These are phyloP conservation scores for Cheilosia vernalis DNA, from an alignment of 2,888 invertebrate species.

Conservation along the genomic window DNA sequence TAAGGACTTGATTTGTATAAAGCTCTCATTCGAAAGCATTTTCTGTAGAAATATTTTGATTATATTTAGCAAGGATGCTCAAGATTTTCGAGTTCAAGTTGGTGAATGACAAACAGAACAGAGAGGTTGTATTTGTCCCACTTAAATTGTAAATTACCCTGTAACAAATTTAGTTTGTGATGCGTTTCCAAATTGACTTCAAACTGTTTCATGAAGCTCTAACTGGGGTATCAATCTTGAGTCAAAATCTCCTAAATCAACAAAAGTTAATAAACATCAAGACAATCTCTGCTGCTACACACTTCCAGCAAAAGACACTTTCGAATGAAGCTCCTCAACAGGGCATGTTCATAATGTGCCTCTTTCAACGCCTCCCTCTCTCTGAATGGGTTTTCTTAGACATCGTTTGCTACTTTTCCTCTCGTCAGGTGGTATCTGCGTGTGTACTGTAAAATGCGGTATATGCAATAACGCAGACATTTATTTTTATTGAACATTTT, in stretches of 20 bases:
- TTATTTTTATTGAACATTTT: slow-evolving; percentile 74
- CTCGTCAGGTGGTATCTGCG: slow-evolving; percentile 34
- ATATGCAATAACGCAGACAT: slow-evolving; percentile 72
- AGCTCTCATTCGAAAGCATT: slow-evolving; percentile 27
- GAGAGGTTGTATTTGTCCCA: neutral
- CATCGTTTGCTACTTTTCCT: slow-evolving; percentile 7
- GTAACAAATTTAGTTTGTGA: too few species aligned
- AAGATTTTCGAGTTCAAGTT: slow-evolving; percentile 69
- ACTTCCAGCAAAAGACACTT: too few species aligned
- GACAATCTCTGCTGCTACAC: too few species aligned
- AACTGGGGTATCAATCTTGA: too few species aligned
- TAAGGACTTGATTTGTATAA: slow-evolving; percentile 61
- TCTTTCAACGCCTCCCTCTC: slow-evolving; percentile 1
- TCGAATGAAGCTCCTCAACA: too few species aligned
- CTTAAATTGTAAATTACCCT: too few species aligned
- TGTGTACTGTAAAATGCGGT: slow-evolving; percentile 65
- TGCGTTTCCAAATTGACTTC: too few species aligned
- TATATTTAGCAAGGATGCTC: slow-evolving; percentile 71
- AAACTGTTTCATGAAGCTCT: too few species aligned
- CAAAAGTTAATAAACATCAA: too few species aligned
- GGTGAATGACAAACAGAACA: slow-evolving; percentile 63
- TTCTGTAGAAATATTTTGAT: slow-evolving; percentile 64
- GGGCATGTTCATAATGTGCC: neutral
- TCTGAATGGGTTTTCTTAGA: neutral
- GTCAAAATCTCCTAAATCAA: too few species aligned